Base-by-base conservation (phyloP, 2,888 invertebrate species). In the Ichneumoninae sp. region DNA sequence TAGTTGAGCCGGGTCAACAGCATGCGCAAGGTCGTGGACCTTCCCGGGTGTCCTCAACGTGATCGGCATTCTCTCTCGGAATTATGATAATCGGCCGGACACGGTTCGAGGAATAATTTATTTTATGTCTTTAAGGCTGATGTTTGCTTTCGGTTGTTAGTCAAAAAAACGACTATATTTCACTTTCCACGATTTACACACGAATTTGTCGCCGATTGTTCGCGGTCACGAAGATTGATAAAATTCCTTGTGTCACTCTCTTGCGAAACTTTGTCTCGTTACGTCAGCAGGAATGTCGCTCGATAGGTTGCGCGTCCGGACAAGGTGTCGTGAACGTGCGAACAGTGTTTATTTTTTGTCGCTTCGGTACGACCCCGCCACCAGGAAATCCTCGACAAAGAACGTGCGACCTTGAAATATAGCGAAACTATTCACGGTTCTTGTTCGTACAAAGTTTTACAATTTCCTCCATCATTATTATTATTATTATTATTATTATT, bases 11-110 rank as follows among this genome's bases (percentile, higher is more conserved):
- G 19, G 19, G n/a, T 52, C 4, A 44, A 44, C 44, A 52, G 7
- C 7, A 36, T 65, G 33, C 22, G 19, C 65, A 36, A 65, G 65
- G 75, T 75, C 65, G 65, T 65, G 65, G 65, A 75, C 52, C 75
- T 75, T 60, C 36, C 13, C 50, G 8, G 2, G 50, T 75, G 75
- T 10, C 75, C 75, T 75, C 62, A 52, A 50, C 65, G 75, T 65
- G 75, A 65, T 19, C 33, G 36, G 75, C 47, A 62, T 75, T 52
- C 3, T 5, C 52, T 19, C 22, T 10, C 1, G 30, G 22, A 65
- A 6, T 75, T 65, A 75, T 65, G 65, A 19, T 75, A 50, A 75
- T 75, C n/a, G 0, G 40, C 33, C 19, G 47, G 19, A 47, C 44
- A 44, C 74, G 1, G 10, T 30, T 62, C 33, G 60, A 62, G 4